These are phyloP conservation scores for Ophion ventricosus DNA, from an alignment of 2,888 invertebrate species.

Conservation along the genomic window DNA sequence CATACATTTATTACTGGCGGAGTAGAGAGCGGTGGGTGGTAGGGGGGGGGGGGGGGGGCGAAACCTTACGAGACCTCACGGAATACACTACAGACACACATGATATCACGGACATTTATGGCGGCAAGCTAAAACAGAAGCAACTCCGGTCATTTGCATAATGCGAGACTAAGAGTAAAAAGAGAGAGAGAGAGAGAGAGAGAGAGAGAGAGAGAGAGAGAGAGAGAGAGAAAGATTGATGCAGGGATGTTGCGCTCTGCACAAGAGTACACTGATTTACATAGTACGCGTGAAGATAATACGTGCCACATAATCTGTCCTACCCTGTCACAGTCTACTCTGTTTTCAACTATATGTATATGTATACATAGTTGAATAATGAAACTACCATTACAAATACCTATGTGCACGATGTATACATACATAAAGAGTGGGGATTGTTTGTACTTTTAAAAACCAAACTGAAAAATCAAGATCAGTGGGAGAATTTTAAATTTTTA, in stretches of 20 bases:
- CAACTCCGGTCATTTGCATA: slow-evolving; percentile 58
- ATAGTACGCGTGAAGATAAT: slow-evolving; percentile 60
- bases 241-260: slow-evolving; percentile 33
- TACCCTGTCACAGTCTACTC: slow-evolving; percentile 35
- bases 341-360: neutral
- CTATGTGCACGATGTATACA: neutral
- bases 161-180: slow-evolving; percentile 33
- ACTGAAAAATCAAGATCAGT: neutral
- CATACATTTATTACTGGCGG: slow-evolving; percentile 16
- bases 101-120: slow-evolving; percentile 55
- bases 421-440: neutral
- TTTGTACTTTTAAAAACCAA: neutral
- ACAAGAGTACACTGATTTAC: slow-evolving; percentile 61
- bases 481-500: neutral
- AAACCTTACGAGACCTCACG: slow-evolving; percentile 33
- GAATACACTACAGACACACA: slow-evolving; percentile 45
- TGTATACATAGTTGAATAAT: neutral
- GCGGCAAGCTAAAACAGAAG: slow-evolving; percentile 35
- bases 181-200: slow-evolving; percentile 22
- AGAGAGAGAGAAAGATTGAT: slow-evolving; percentile 4
- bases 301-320: slow-evolving; percentile 59
- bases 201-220: slow-evolving; percentile 11
- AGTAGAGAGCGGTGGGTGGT: neutral
- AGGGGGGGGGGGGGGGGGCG: neutral
- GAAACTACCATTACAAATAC: neutral